Evolutionary conservation across 1,140 invertebrate genomes (phyloP).

Genomic region (Drosophila parvula): DNA sequence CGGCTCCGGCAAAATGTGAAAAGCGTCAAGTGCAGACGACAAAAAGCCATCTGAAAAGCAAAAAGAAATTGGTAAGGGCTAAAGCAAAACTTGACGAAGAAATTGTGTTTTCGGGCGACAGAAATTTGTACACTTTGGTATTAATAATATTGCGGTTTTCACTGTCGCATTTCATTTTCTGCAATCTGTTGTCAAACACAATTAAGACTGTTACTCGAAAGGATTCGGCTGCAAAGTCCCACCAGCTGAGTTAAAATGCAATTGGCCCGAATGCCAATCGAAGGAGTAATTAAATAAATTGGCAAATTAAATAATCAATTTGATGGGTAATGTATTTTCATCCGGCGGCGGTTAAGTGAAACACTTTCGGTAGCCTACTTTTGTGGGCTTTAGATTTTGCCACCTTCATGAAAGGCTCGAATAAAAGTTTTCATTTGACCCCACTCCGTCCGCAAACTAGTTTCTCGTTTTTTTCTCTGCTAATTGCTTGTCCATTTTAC

Average conservation of each 20-base stretch:
- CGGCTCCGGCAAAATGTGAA: slow-evolving; percentile 10
- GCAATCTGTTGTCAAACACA: background rate
- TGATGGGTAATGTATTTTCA: slow-evolving; percentile 5
- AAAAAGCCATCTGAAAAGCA: slow-evolving; percentile 28
- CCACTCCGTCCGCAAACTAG: slow-evolving; percentile 25
- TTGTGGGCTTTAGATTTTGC: slow-evolving; percentile 11
- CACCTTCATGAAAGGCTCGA: slow-evolving; percentile 7
- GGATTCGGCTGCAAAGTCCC: background rate
- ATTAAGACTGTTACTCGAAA: background rate
- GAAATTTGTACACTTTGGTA: slow-evolving; percentile 25
- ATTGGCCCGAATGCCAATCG: slow-evolving; percentile 1
- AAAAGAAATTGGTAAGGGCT: slow-evolving; percentile 1
- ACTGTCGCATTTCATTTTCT: background rate
- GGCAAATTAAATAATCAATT: slow-evolving; percentile 24
- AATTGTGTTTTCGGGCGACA: slow-evolving; percentile 18
- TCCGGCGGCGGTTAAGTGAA: slow-evolving; percentile 7
- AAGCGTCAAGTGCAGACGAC: slow-evolving; percentile 46
- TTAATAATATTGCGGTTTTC: slow-evolving; percentile 34
- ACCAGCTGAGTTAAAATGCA: slow-evolving; percentile 4
- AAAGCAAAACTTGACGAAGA: slow-evolving; percentile 6
- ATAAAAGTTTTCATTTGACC: slow-evolving; percentile 39
- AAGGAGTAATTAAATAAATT: slow-evolving; percentile 24
- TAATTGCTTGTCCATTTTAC: slow-evolving; percentile 48
- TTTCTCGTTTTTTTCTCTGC: slow-evolving; percentile 21
- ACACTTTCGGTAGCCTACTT: slow-evolving; percentile 26